Percentiles rank a stretch among this genome's conserved stretches.
Conservation (phyloP, 2,888 invertebrate genomes). For the Sinotaia quadrata region DNA sequence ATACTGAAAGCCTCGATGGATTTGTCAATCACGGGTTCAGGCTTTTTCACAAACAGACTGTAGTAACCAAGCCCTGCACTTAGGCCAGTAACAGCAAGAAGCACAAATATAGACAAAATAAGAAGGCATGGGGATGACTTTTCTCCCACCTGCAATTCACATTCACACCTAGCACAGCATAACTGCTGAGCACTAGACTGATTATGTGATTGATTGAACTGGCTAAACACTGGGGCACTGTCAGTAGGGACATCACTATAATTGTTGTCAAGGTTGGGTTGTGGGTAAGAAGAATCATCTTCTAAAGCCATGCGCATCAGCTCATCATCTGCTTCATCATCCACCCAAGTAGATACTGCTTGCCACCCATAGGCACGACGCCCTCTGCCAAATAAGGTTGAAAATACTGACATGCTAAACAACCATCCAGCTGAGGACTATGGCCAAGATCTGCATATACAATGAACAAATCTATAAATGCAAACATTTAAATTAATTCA, state of each 20-base stretch:
- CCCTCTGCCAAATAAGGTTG: too few species aligned
- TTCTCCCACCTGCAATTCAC: not conserved
- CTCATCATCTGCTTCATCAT: constrained; percentile 7
- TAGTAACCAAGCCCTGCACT: constrained; percentile 49
- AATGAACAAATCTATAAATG: too few species aligned
- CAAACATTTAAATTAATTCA: too few species aligned
- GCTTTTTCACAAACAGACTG: constrained; percentile 49
- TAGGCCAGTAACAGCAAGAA: constrained; percentile 37
- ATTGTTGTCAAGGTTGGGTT: not conserved
- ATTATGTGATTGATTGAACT: not conserved
- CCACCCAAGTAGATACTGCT: too few species aligned
- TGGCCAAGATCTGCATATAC: too few species aligned
- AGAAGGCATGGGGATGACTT: constrained; percentile 31
- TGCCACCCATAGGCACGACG: too few species aligned
- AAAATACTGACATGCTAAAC: too few species aligned
- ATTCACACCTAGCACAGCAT: constrained; percentile 8
- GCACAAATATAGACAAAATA: constrained; percentile 40
- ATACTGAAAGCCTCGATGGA: constrained; percentile 66
- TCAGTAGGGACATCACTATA: not conserved
- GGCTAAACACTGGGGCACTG: not conserved
- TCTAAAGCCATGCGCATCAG: constrained; percentile 20
- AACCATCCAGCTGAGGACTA: too few species aligned
- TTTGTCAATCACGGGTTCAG: constrained; percentile 61
- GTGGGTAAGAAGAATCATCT: not conserved
- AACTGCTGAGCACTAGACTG: not conserved